A percentile compares a stretch with the other conserved stretches of the same genome.
phyloP scores from a whole-genome alignment of 2,888 invertebrate genomes.

The Ochropacha duplaris region DNA sequence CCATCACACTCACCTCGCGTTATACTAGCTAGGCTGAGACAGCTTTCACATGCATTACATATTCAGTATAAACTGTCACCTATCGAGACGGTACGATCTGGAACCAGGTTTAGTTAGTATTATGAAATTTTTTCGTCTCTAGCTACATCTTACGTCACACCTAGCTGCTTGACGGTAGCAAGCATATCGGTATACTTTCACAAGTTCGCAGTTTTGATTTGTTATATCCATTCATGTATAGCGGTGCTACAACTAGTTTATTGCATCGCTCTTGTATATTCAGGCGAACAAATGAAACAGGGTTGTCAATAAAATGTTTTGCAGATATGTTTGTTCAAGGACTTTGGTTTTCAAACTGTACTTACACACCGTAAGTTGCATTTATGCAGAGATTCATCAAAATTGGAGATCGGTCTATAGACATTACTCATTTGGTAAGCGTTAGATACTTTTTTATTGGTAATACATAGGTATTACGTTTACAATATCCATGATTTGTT shows the following conservation, averaged over 20 bases:
- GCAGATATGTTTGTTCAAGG: not conserved
- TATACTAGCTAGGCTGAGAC: not conserved
- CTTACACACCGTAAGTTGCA: too few relatives aligned
- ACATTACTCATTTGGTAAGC: too few relatives aligned
- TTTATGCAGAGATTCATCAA: too few relatives aligned
- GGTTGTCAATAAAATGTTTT: not conserved
- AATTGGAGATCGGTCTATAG: too few relatives aligned
- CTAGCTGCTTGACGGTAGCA: not conserved
- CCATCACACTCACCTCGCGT: not conserved
- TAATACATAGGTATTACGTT: too few relatives aligned
- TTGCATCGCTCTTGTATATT: not conserved
- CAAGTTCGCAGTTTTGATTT: not conserved
- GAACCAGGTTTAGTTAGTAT: not conserved
- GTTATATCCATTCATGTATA: too few relatives aligned
- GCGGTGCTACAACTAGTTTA: too few relatives aligned
- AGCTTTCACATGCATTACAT: not conserved
- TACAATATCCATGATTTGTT: too few relatives aligned
- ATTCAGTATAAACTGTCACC: not conserved
- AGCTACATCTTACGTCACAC: not conserved
- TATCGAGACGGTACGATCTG: not conserved
- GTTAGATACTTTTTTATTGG: too few relatives aligned
- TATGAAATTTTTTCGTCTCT: slow-evolving; percentile 1
- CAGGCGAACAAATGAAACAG: not conserved
- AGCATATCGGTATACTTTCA: not conserved
- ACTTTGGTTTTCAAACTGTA: not conserved